phyloP scores from a whole-genome alignment of 2,888 invertebrate species.

The Agonopterix heracliana region DNA sequence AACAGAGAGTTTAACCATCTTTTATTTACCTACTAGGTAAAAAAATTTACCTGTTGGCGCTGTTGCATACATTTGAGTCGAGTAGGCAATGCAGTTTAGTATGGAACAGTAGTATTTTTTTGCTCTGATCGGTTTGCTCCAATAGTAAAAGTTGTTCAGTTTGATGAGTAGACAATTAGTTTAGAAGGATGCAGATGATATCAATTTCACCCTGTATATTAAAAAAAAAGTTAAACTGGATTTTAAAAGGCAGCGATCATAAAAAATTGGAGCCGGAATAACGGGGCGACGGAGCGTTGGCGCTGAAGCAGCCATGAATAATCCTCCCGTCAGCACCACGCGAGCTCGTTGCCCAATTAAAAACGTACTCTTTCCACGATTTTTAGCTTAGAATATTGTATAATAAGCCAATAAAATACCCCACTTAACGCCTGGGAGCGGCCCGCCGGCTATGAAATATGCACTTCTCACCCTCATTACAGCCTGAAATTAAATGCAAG shows the following conservation, averaged over 20 bases:
- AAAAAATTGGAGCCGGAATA: conserved; percentile 47
- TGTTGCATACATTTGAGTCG: too few species aligned
- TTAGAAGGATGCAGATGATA: too few species aligned
- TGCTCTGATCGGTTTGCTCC: too few species aligned
- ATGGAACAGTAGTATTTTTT: too few species aligned
- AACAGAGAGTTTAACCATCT: too few species aligned
- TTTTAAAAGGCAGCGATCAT: conserved; percentile 23
- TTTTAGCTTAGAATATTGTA: conserved; percentile 77
- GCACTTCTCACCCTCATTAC: conserved; percentile 70
- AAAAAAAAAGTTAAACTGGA: too few species aligned
- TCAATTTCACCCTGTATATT: too few species aligned
- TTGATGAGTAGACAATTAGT: too few species aligned
- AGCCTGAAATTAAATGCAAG: conserved; percentile 66
- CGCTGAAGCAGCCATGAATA: conserved; percentile 71
- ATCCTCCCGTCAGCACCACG: conserved; percentile 70
- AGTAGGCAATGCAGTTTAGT: too few species aligned
- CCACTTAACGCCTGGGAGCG: conserved; percentile 66
- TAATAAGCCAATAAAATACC: conserved; percentile 76
- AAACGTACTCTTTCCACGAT: conserved; percentile 75
- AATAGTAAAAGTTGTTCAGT: too few species aligned
- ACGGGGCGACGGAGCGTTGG: conserved; percentile 56
- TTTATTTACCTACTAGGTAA: too few species aligned
- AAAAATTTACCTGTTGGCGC: too few species aligned
- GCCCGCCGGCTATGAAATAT: conserved; percentile 66
- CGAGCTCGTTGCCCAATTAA: conserved; percentile 72